These are phyloP conservation scores for Nemapogon koenigi DNA, from an alignment of 2,888 invertebrate species.

Conservation along the genomic window DNA sequence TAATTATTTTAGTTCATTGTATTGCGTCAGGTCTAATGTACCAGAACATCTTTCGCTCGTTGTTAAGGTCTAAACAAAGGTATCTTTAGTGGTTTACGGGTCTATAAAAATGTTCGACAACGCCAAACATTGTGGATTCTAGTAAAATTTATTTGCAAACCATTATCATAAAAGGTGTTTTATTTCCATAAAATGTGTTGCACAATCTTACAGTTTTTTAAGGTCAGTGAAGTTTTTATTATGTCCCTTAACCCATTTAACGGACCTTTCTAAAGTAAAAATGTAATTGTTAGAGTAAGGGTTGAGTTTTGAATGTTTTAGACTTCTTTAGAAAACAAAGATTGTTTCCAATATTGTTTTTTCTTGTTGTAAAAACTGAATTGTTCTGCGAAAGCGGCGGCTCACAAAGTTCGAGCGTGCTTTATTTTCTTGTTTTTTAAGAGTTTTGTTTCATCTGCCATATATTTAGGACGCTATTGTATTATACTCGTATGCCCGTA, in stretches of 20 bases:
- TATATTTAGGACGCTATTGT: conserved; percentile 59
- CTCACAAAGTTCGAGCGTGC: conserved; percentile 42
- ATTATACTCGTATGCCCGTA: conserved; percentile 38
- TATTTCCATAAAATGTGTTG: conserved; percentile 10
- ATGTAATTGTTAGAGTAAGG: conserved; percentile 44
- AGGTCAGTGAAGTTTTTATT: not conserved
- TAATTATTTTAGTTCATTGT: conserved; percentile 46
- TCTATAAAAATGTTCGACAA: conserved; percentile 53
- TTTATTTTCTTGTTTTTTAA: conserved; percentile 33
- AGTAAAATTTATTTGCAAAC: conserved; percentile 27
- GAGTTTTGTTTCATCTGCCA: conserved; percentile 50
- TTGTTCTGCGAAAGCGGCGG: conserved; percentile 54
- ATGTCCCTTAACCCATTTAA: conserved; percentile 37
- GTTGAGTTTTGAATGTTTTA: conserved; percentile 39
- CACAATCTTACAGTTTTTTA: not conserved
- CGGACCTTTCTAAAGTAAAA: conserved; percentile 25
- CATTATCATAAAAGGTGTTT: conserved; percentile 23
- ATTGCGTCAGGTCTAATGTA: conserved; percentile 42
- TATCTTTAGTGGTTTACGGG: conserved; percentile 59
- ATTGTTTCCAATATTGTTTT: conserved; percentile 32
- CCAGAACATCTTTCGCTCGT: conserved; percentile 44
- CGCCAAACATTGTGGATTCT: conserved; percentile 56
- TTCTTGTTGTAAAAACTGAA: conserved; percentile 20
- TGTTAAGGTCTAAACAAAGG: conserved; percentile 41
- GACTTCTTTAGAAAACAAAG: conserved; percentile 21